Base-by-base conservation (phyloP, 2,888 invertebrate genomes). In the Caradrina kadenii region DNA sequence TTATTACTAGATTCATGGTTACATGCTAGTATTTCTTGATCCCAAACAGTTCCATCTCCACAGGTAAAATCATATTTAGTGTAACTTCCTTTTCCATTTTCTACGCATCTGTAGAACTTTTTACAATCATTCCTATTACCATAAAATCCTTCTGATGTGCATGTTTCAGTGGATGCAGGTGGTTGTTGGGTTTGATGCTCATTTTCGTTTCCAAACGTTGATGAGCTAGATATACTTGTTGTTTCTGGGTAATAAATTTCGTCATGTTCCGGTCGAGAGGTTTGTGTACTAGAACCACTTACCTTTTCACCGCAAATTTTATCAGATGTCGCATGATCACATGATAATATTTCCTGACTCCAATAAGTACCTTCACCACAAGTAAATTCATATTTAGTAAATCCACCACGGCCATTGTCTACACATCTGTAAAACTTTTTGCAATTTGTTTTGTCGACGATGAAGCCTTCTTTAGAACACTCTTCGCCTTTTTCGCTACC, bases 371-470 rank as follows among this genome's bases (percentile, higher is more conserved):
- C 98, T 65, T 97, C 96, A 4, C 97, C 97, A 90, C 98, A 98
- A 17, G 93, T 93, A 89, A 97, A 98, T 75, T 97, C 97, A 87
- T 97, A 97, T 91, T 96, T 97, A 58, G 93, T 96, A 83, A 94
- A 97, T 4, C 95, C 95, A 72, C 96, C 96, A 39, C 96, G 92
- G 0, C 96, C 97, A 86, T 96, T 96, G 69, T 96, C 94, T 26
- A 98, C 97, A 91, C 98, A 98, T 80, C 98, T 96, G 88, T 97
- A 98, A 93, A 98, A 98, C 88, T 97, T 97, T 72, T 96, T 97
- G 87, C 98, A 98, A 86, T 98, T 96, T 55, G 93, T 93, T 50
- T 96, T 94, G 90, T 98, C 97, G 17, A 97, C 96, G 86, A 97
- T 96, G 89, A 97, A 98, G 21, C 82, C 82, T 71, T 83, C 80